Base-by-base conservation (phyloP, 2,888 invertebrate species). In the Sclerodermus sp. region DNA sequence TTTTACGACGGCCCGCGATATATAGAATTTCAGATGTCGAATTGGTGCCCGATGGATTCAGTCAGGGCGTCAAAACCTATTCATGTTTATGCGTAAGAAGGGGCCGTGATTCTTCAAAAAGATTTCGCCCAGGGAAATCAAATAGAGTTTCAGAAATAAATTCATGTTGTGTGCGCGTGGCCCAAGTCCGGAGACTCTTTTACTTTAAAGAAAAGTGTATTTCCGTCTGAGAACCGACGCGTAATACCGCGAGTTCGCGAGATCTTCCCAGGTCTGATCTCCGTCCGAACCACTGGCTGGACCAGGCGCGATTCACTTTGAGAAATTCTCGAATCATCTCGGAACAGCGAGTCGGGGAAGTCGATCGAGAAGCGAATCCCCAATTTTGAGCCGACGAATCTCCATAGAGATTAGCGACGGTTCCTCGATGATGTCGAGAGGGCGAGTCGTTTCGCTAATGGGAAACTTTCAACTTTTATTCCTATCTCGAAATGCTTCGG, bases 101-200 rank as follows among this genome's bases (percentile, higher is more conserved):
- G n/a, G 17, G 23, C 38, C 38, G 45, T 32, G 36, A 47, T 55
- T 50, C 50, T 53, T 55, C 49, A 48, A 46, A 53, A 55, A 46
- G 38, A 53, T 53, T 55, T 55, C 55, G 47, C 53, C 50, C 41
- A 45, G 53, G 47, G 50, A 57, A 57, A 57, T 55, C 55, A 57
- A 50, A 55, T 46, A 38, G 50, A 46, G 44, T 46, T 41, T 39
- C 47, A n/a, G 47, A 45, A 49, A 47, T 42, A 45, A 43, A 50
- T 50, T 52, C 49, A 42, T 41, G 31, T 46, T 32, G 34, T 13
- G 34, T 34, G 12, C 34, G 12, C 4, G 34, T 8, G 6, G 34
- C 34, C 34, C 2, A 34, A 34, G 34, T 34, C 34, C 34, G 12
- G 4, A 34, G 12, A n/a, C 34, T 9, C 30, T 10, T n/a, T n/a